These are phyloP conservation scores for Drosophila histrio DNA, from an alignment of 2,888 invertebrate species.

Conservation along the genomic window DNA sequence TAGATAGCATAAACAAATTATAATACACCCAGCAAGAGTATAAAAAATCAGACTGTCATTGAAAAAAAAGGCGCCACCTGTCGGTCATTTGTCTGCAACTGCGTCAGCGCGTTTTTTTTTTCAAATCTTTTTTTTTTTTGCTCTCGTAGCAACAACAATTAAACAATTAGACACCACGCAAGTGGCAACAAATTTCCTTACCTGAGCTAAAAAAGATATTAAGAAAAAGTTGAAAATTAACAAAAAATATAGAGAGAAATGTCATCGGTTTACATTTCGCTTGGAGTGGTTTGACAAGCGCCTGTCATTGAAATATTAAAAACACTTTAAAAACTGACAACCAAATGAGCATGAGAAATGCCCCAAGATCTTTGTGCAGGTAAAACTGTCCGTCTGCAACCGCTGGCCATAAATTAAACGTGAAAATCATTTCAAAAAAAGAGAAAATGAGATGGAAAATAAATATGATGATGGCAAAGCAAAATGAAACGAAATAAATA, in stretches of 20 bases:
- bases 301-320: constrained; percentile 80
- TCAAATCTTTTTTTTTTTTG: background rate
- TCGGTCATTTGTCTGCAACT: constrained; percentile 70
- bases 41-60: constrained; percentile 40
- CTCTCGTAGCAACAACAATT: constrained; percentile 41
- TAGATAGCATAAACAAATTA: background rate
- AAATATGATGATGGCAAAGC: constrained; percentile 25
- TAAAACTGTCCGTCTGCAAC: constrained; percentile 46
- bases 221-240: background rate
- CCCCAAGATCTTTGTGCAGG: constrained; percentile 35
- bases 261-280: constrained; percentile 65
- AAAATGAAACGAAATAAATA: constrained; percentile 65
- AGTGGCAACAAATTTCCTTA: constrained; percentile 45
- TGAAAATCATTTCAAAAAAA: constrained; percentile 44
- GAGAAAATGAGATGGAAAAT: constrained; percentile 1
- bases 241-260: constrained; percentile 30
- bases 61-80: constrained; percentile 70
- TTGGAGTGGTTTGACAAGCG: constrained; percentile 62
- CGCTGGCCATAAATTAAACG: constrained; percentile 63
- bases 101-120: constrained; percentile 59
- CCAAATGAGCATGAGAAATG: constrained; percentile 57
- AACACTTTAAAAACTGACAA: constrained; percentile 76
- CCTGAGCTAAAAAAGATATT: constrained; percentile 41
- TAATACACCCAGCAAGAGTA: background rate
- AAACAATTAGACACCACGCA: constrained; percentile 53